Evolutionary conservation across 1,140 invertebrate genomes (phyloP).

Genomic region (Tetramorium simillimum): DNA sequence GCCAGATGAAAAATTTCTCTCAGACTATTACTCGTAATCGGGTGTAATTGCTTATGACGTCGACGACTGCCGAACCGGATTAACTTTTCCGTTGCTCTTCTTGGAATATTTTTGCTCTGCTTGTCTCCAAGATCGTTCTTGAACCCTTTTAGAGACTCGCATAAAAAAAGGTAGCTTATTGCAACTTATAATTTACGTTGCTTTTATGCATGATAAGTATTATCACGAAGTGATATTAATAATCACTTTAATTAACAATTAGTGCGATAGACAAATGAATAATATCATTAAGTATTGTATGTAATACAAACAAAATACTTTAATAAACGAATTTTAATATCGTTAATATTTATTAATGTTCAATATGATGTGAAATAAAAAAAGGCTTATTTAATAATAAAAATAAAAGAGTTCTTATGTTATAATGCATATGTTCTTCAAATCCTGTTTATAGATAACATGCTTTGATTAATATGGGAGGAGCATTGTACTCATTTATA

Average conservation of each 20-base stretch:
- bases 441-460: not conserved
- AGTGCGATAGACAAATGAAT: not conserved
- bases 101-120: not conserved
- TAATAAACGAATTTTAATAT: not conserved
- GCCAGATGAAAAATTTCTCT: constrained; percentile 72
- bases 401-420: not conserved
- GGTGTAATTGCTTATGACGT: constrained; percentile 39
- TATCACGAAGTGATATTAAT: not conserved
- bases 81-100: constrained; percentile 18
- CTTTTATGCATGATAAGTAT: not conserved
- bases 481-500: constrained; percentile 26
- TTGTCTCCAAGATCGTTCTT: not conserved
- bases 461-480: not conserved
- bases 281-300: not conserved
- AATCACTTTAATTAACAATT: constrained; percentile 12
- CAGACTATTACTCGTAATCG: constrained; percentile 45
- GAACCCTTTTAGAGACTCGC: not conserved
- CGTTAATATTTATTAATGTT: not conserved
- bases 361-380: not conserved
- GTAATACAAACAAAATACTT: not conserved
- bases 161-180: not conserved
- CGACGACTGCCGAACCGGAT: constrained; percentile 10
- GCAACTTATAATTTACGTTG: not conserved
- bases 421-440: not conserved
- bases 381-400: not conserved